phyloP scores from a whole-genome alignment of 2,888 invertebrate genomes.

The Drosophila atripex region DNA sequence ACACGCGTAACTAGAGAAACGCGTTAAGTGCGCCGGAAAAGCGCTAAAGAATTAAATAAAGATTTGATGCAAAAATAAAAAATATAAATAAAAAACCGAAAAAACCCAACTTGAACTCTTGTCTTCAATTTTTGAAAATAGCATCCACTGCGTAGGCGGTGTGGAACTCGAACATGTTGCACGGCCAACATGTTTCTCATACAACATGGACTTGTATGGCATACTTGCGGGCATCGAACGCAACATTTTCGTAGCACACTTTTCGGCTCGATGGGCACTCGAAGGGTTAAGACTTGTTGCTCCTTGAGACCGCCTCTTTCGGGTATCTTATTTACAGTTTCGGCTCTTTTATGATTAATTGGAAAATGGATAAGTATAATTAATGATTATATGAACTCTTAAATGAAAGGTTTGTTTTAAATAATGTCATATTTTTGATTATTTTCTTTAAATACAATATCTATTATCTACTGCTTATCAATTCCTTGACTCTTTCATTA shows the following conservation, averaged over 20 bases:
- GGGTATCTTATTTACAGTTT: not conserved
- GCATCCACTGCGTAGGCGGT: slow-evolving; percentile 25
- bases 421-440: too few relatives aligned
- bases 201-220: slow-evolving; percentile 23
- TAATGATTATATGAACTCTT: too few relatives aligned
- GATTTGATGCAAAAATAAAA: slow-evolving; percentile 53
- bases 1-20: slow-evolving; percentile 15
- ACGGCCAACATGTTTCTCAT: not conserved
- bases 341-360: not conserved
- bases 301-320: not conserved
- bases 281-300: slow-evolving; percentile 22
- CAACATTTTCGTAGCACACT: slow-evolving; percentile 21
- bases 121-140: slow-evolving; percentile 9
- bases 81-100: slow-evolving; percentile 16
- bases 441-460: too few relatives aligned
- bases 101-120: slow-evolving; percentile 26
- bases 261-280: slow-evolving; percentile 6
- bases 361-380: too few relatives aligned
- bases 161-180: slow-evolving; percentile 63
- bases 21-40: slow-evolving; percentile 8
- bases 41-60: slow-evolving; percentile 47
- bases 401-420: too few relatives aligned
- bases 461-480: too few relatives aligned
- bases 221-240: slow-evolving; percentile 30
- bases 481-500: too few relatives aligned